Evolutionary conservation across 2,113 vertebrate genomes (phyloP), one percentile per base, ranked within the genome.

Genomic region (Geococcyx californianus): DNA sequence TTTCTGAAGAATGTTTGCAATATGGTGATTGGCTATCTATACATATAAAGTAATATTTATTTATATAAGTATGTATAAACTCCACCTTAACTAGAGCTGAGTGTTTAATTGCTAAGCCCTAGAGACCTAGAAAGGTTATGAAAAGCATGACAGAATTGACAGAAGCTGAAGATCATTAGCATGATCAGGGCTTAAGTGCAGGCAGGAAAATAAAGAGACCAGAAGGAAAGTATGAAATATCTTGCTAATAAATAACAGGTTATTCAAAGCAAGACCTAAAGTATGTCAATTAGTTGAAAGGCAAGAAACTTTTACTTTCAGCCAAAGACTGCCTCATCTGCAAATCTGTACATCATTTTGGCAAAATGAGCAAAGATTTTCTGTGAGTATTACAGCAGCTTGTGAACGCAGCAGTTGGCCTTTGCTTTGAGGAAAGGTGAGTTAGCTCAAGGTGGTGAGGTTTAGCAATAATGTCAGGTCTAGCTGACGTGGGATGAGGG

Each of bases 131-230:
- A 67, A 34, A 88, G 40, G 66, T 68, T 20, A 36, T 10, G 12
- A 40, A 14, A 28, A 91, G 36, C 55, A n/a, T 28, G 13, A 75
- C n/a, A 76, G 78, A 94, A 92, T 20, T 11, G 16, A 45, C 40
- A 47, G 49, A 74, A 79, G 64, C 58, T 79, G 76, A 83, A 90
- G 68, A 72, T 58, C 40, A 31, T 59, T 87, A 82, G 82, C 63
- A 93, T 51, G 33, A 84, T 86, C 88, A 63, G 87, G 91, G 13
- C 86, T 84, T 69, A 95, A 91, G 89, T 33, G 44, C 62, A 74
- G 29, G 38, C n/a, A 80, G 44, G 34, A 81, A 93, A 97, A 78
- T 24, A 85, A 52, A 73, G 75, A 81, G 26, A 80, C 7, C 28
- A 59, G 72, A 66, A 55, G 42, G 36, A 56, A 83, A 76, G 42